A percentile compares a stretch with the other conserved stretches of the same genome.
Conservation (phyloP, 1,140 invertebrate genomes). For the Reticulitermes speratus region DNA sequence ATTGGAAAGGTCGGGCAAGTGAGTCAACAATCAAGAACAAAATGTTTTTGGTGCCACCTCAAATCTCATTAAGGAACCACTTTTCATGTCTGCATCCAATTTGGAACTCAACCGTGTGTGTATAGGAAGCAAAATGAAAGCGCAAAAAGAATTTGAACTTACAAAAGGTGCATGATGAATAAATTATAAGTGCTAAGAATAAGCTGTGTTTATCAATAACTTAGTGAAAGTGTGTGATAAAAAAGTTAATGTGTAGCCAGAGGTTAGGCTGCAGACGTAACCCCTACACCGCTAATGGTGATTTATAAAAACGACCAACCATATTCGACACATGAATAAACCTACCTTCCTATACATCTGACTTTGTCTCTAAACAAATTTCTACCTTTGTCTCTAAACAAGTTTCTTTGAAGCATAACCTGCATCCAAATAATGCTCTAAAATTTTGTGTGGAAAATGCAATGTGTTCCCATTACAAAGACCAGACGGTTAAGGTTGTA, state of each 20-base stretch:
- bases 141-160: background rate
- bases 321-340: background rate
- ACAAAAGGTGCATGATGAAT: background rate
- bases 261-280: background rate
- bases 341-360: background rate
- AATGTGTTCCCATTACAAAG: too few relatives aligned
- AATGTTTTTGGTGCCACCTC: slow-evolving; percentile 5
- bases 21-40: slow-evolving; percentile 3
- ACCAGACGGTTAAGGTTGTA: too few relatives aligned
- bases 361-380: background rate
- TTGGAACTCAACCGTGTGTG: background rate
- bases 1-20: background rate
- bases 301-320: background rate
- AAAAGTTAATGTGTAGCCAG: background rate
- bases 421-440: too few relatives aligned
- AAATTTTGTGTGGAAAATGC: too few relatives aligned
- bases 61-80: slow-evolving; percentile 5
- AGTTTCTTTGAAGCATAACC: too few relatives aligned
- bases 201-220: slow-evolving; percentile 1
- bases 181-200: slow-evolving; percentile 6
- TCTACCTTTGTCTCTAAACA: background rate
- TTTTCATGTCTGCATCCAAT: background rate
- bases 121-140: background rate
- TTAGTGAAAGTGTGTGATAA: background rate
- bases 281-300: background rate